Percentiles rank a stretch among this genome's conserved stretches.
phyloP scores from a whole-genome alignment of 2,797 vertebrate species.

The Mormyrus proboscirostris region DNA sequence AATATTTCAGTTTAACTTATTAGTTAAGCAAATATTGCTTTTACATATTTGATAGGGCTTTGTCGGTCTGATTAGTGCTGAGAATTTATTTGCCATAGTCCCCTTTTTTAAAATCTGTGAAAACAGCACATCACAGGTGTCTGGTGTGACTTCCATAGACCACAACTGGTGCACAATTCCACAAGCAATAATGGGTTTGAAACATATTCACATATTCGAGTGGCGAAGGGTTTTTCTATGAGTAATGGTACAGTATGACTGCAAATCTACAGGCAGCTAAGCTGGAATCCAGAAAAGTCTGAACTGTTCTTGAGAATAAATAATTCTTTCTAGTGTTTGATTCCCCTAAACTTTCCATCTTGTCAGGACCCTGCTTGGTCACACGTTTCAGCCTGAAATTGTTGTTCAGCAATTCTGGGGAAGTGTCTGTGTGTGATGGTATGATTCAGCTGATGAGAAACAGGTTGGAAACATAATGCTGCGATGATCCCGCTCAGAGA shows the following conservation, averaged over 20 bases:
- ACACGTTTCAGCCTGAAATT: not conserved
- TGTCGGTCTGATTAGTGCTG: conserved; percentile 19
- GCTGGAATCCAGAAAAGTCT: not conserved
- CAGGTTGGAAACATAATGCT: not conserved
- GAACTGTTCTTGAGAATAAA: not conserved
- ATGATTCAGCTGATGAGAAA: not conserved
- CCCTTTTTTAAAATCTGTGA: not conserved
- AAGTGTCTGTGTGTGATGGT: not conserved
- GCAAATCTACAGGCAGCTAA: not conserved
- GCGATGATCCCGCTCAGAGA: not conserved
- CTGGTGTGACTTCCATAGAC: not conserved
- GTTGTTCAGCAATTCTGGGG: not conserved
- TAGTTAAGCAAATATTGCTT: conserved; percentile 22
- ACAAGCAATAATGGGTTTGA: not conserved
- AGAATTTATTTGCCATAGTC: conserved; percentile 10
- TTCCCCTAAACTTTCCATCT: not conserved
- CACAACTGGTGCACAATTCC: not conserved
- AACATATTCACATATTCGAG: not conserved
- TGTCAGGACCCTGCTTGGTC: not conserved
- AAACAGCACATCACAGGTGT: not conserved
- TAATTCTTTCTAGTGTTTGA: not conserved
- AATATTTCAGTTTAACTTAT: conserved; percentile 23
- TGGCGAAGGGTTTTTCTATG: not conserved
- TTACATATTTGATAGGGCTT: conserved; percentile 19
- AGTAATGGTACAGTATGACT: too few species aligned